Evolutionary conservation across 23 tunicate genomes (phyloP).

Genomic region (Corella eumyota): DNA sequence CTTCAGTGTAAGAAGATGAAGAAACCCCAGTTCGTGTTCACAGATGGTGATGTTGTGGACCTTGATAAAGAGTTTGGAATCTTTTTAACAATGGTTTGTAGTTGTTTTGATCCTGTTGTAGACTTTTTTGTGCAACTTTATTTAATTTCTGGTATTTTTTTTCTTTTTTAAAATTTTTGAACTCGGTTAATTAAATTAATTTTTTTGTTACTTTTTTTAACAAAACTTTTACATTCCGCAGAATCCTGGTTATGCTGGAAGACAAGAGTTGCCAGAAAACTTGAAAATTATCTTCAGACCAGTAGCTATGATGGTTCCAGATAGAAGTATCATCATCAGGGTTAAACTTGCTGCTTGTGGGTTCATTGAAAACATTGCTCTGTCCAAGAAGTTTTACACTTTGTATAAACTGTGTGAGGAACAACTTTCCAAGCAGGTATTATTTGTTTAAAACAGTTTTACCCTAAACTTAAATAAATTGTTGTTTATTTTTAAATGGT

Average conservation of each 20-base stretch:
- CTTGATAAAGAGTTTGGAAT: conserved; percentile 97
- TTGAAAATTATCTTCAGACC: conserved; percentile 97
- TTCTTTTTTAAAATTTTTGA: background rate
- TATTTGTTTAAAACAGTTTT: too few relatives aligned
- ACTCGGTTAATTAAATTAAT: too few relatives aligned
- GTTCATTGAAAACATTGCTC: conserved; percentile 82
- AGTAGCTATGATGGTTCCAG: conserved; percentile 99
- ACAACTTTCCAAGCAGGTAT: conserved; percentile 97
- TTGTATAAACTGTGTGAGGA: conserved; percentile 99
- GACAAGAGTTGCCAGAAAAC: conserved; percentile 98
- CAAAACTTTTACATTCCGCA: too few relatives aligned
- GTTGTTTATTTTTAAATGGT: too few relatives aligned
- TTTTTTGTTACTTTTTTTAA: too few relatives aligned
- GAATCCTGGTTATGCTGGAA: conserved; percentile 99
- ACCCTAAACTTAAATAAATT: too few relatives aligned
- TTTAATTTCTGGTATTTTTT: background rate
- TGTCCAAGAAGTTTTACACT: conserved; percentile 96
- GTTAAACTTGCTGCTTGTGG: conserved; percentile 98
- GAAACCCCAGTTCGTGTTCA: conserved; percentile 93
- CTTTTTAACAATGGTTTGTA: conserved; percentile 87
- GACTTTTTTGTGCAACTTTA: background rate
- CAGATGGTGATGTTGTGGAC: conserved; percentile 95
- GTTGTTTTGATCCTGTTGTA: background rate
- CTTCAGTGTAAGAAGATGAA: conserved; percentile 99
- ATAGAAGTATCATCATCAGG: conserved; percentile 96